Conservation (phyloP, 1,140 invertebrate species). For the Hydropsyche tenuis region DNA sequence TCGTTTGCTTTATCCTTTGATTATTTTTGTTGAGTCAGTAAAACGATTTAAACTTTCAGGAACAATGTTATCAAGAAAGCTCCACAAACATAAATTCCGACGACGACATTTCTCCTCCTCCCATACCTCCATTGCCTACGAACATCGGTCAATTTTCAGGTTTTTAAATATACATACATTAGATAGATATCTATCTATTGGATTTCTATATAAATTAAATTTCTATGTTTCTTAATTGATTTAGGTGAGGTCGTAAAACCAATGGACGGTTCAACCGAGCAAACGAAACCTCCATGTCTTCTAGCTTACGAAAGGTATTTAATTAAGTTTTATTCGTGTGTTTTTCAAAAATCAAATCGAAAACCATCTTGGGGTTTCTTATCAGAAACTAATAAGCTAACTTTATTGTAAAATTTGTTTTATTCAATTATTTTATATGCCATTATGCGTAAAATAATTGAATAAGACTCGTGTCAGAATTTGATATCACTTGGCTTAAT, state of each 20-base stretch:
- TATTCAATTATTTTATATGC: no score
- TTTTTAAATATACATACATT: slow-evolving; percentile 7
- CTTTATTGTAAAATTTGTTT: no score
- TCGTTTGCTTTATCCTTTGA: no score
- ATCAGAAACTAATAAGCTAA: no score
- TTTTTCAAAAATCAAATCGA: no score
- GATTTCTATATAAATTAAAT: not conserved
- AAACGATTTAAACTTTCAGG: not conserved
- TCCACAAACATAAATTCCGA: slow-evolving; percentile 18
- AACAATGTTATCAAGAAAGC: slow-evolving; percentile 21
- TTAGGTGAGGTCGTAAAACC: slow-evolving; percentile 27
- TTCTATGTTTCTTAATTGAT: not conserved
- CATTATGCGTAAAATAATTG: no score
- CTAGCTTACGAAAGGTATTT: slow-evolving; percentile 32
- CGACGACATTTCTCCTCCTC: slow-evolving; percentile 34
- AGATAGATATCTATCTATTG: not conserved
- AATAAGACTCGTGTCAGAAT: no score
- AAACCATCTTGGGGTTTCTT: no score
- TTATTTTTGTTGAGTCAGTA: no score
- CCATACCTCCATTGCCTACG: slow-evolving; percentile 44
- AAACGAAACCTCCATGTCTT: slow-evolving; percentile 11
- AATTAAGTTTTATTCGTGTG: not conserved
- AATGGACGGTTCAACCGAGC: not conserved
- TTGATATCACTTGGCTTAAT: no score
- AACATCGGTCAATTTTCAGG: slow-evolving; percentile 39